phyloP scores from a whole-genome alignment of 2,113 vertebrate genomes.

The Ammodytes dubius region DNA sequence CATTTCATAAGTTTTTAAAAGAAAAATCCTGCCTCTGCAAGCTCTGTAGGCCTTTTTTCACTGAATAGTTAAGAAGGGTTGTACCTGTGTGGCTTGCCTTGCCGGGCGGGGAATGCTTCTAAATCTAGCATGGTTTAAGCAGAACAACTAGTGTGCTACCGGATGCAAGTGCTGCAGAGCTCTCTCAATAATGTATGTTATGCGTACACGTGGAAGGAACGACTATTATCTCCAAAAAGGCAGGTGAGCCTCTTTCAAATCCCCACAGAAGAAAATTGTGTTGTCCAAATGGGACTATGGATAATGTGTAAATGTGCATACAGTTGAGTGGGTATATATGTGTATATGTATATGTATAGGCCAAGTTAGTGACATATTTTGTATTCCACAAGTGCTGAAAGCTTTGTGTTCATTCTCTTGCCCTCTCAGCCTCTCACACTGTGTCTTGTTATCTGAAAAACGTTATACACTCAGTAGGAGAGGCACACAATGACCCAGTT shows the following conservation, averaged over 20 bases:
- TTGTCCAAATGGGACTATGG: slow-evolving; percentile 12
- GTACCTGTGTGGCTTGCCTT: slow-evolving; percentile 32
- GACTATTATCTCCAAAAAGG: slow-evolving; percentile 59
- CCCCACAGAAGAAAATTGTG: slow-evolving; percentile 1
- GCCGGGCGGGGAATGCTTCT: slow-evolving; percentile 36
- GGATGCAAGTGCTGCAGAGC: slow-evolving; percentile 57
- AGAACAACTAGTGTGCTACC: slow-evolving; percentile 31
- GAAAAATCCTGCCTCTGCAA: neutral
- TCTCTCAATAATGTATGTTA: slow-evolving; percentile 73
- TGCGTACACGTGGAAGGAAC: slow-evolving; percentile 57
- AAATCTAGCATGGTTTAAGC: slow-evolving; percentile 55
- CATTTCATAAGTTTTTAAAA: slow-evolving; percentile 7
- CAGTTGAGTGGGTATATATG: neutral
- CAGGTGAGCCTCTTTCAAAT: slow-evolving; percentile 24
- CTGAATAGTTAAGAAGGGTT: slow-evolving; percentile 10
- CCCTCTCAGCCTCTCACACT: slow-evolving; percentile 38
- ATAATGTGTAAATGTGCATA: slow-evolving; percentile 1
- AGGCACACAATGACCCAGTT: slow-evolving; percentile 75
- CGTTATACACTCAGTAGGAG: slow-evolving; percentile 59
- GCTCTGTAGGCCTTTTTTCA: neutral
- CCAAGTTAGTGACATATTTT: slow-evolving; percentile 8
- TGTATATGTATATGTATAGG: neutral
- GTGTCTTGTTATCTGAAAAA: slow-evolving; percentile 68
- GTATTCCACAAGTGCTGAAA: slow-evolving; percentile 17
- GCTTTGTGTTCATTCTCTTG: slow-evolving; percentile 13